Percentiles rank a stretch among this genome's conserved stretches.
phyloP scores from a whole-genome alignment of 2,797 vertebrate species.

The Dendrocincla fuliginosa region DNA sequence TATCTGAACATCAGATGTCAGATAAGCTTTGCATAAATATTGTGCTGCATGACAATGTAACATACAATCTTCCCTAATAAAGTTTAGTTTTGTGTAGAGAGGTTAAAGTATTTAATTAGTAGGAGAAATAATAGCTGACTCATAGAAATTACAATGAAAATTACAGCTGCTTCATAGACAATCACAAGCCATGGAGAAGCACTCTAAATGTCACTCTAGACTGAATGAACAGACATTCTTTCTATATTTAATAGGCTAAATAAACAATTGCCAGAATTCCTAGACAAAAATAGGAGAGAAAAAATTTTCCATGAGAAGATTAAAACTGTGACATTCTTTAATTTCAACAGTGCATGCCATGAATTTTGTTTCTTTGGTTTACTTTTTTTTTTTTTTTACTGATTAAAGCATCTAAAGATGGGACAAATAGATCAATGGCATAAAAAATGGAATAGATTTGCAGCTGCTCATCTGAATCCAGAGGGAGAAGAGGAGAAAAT shows the following conservation, averaged over 20 bases:
- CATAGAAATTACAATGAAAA: not conserved
- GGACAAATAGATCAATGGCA: not conserved
- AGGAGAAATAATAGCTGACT: not conserved
- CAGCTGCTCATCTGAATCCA: not conserved
- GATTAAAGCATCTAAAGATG: not conserved
- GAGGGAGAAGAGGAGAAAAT: not conserved
- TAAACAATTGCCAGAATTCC: not conserved
- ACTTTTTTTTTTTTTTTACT: not conserved
- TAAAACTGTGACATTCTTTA: not conserved
- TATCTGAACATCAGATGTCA: not conserved
- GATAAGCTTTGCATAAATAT: not conserved
- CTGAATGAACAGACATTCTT: not conserved
- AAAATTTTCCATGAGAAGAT: not conserved
- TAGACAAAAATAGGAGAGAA: not conserved
- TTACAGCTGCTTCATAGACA: not conserved
- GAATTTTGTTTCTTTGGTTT: not conserved
- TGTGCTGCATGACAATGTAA: not conserved
- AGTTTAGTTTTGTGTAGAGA: not conserved
- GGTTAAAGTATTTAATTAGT: not conserved
- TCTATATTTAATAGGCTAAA: not conserved
- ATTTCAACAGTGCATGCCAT: not conserved
- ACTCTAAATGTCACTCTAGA: not conserved
- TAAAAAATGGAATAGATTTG: not conserved
- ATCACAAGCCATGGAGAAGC: not conserved
- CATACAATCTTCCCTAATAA: fast-evolving